phyloP scores from a whole-genome alignment of 2,797 vertebrate species.

The Rhinophrynus dorsalis region DNA sequence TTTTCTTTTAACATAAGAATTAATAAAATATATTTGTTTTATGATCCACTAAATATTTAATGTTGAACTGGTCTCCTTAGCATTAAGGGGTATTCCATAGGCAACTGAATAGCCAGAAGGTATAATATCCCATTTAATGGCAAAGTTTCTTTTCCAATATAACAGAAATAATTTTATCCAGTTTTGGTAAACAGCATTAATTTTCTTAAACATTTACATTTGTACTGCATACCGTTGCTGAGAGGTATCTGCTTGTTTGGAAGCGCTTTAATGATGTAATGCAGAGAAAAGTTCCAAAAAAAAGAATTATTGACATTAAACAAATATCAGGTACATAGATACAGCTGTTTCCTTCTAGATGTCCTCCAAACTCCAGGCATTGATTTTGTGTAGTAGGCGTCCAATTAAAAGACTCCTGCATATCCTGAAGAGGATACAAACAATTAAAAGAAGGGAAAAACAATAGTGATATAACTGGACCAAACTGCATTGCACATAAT shows the following conservation, averaged over 20 bases:
- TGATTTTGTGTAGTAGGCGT: constrained; percentile 58
- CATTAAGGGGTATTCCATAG: too few species aligned
- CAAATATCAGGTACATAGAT: constrained; percentile 66
- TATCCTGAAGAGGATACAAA: neutral
- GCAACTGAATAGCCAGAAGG: too few species aligned
- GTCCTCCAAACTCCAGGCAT: constrained; percentile 61
- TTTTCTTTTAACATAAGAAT: too few species aligned
- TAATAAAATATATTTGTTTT: too few species aligned
- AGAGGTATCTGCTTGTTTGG: constrained; percentile 69
- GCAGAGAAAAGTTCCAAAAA: constrained; percentile 67
- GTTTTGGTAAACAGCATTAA: too few species aligned
- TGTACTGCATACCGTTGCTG: constrained; percentile 60
- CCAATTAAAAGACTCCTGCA: constrained; percentile 22
- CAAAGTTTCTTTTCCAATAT: too few species aligned
- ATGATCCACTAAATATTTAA: too few species aligned
- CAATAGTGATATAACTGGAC: too few species aligned
- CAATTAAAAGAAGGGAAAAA: neutral
- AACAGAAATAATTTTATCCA: too few species aligned
- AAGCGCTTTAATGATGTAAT: constrained; percentile 59
- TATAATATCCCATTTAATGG: too few species aligned
- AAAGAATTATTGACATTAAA: constrained; percentile 71
- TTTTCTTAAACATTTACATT: neutral
- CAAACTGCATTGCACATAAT: too few species aligned
- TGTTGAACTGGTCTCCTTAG: too few species aligned
- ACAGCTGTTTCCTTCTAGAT: constrained; percentile 66